Conservation (phyloP, 2,888 invertebrate genomes). For the Tenodera sinensis region DNA sequence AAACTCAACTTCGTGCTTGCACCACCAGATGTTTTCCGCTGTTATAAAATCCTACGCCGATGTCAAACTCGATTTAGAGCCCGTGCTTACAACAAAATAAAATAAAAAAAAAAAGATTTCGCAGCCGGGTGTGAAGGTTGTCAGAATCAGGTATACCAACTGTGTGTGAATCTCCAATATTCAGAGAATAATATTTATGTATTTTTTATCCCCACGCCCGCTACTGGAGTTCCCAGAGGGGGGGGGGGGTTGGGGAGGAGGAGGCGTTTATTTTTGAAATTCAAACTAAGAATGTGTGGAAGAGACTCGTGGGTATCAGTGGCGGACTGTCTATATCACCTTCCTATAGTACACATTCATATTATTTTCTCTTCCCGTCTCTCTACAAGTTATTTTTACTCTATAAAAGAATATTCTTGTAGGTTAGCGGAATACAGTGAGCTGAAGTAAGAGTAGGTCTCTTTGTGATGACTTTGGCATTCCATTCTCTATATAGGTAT, state of each 20-base stretch:
- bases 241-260: too few species aligned
- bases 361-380: too few species aligned
- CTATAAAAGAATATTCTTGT: too few species aligned
- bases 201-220: neutral
- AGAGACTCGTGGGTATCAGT: neutral
- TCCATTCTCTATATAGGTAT: too few species aligned
- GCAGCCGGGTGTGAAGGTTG: neutral
- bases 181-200: neutral
- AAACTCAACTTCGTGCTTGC: too few species aligned
- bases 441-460: too few species aligned
- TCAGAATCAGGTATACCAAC: slow-evolving; percentile 7
- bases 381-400: rapidly evolving
- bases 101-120: neutral
- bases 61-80: neutral
- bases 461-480: too few species aligned
- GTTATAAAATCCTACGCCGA: too few species aligned
- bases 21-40: too few species aligned
- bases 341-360: too few species aligned
- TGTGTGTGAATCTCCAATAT: neutral
- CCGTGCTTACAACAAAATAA: neutral
- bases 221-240: neutral
- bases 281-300: neutral
- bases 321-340: too few species aligned
- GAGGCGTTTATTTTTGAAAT: neutral
- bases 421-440: too few species aligned